Percentiles rank a stretch among this genome's conserved stretches.
These are phyloP conservation scores for Phylloscopus trochilus DNA, from an alignment of 2,113 vertebrate genomes.

Conservation along the genomic window DNA sequence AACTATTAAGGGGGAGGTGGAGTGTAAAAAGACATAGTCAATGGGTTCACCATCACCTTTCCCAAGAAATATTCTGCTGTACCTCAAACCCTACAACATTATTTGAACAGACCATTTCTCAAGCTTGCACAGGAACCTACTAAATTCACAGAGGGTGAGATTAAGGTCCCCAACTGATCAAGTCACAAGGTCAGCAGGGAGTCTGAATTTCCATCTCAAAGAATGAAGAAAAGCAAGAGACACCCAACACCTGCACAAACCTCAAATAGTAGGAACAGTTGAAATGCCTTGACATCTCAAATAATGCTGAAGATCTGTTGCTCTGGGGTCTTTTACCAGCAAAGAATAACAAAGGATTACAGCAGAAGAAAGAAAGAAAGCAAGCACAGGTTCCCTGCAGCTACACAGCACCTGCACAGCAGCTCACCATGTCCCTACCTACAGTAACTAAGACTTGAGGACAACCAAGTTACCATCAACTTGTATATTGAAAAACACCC, in stretches of 20 bases:
- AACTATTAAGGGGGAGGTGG: neutral
- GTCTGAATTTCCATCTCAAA: neutral
- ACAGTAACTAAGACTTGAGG: neutral
- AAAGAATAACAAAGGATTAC: neutral
- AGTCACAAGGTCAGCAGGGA: neutral
- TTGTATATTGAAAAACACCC: neutral
- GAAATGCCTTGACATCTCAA: neutral
- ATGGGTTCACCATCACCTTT: neutral
- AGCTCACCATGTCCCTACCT: neutral
- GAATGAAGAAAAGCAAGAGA: neutral
- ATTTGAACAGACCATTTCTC: neutral
- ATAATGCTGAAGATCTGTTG: neutral
- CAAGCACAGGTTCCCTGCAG: neutral
- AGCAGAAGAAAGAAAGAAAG: neutral
- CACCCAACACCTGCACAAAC: neutral
- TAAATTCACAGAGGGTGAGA: neutral
- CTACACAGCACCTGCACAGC: neutral
- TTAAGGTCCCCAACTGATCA: neutral
- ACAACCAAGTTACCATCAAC: neutral
- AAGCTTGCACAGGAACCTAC: neutral
- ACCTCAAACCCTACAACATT: neutral
- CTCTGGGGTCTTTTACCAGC: neutral
- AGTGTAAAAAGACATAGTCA: neutral
- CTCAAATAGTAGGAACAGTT: neutral
- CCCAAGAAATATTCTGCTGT: neutral